phyloP scores from a whole-genome alignment of 2,113 vertebrate species.

The Mesocricetus auratus region DNA sequence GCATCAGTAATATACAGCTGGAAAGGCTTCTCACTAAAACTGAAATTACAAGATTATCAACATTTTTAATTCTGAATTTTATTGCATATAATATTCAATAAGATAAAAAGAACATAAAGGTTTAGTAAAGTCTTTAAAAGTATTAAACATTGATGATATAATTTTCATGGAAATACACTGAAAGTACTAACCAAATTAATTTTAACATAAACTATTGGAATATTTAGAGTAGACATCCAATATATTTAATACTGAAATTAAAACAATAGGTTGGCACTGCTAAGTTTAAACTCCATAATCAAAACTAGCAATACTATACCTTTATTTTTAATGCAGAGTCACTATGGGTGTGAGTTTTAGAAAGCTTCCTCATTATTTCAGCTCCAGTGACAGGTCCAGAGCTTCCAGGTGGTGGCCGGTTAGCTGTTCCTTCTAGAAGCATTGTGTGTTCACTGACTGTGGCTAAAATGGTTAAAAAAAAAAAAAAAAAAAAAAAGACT shows the following conservation, averaged over 20 bases:
- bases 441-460: constrained; percentile 98
- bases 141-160: background rate
- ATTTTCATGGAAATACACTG: background rate
- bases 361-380: constrained; percentile 98
- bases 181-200: background rate
- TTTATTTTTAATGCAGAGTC: constrained; percentile 98
- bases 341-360: constrained; percentile 96
- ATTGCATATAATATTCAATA: background rate
- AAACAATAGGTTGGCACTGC: background rate
- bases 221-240: background rate
- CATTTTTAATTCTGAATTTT: background rate
- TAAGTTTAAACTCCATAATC: constrained; percentile 6
- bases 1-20: background rate
- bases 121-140: background rate
- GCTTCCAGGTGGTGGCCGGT: constrained; percentile 92
- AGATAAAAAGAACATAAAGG: background rate
- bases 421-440: constrained; percentile 94
- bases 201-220: constrained; percentile 8
- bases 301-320: constrained; percentile 84
- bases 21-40: constrained; percentile 25
- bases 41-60: background rate
- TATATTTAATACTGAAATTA: constrained; percentile 37
- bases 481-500: too few relatives aligned
- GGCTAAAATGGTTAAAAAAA: constrained; percentile 87
- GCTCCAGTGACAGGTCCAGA: constrained; percentile 95